Evolutionary conservation across 1,140 invertebrate genomes (phyloP).

Genomic region (Triops longicaudatus): DNA sequence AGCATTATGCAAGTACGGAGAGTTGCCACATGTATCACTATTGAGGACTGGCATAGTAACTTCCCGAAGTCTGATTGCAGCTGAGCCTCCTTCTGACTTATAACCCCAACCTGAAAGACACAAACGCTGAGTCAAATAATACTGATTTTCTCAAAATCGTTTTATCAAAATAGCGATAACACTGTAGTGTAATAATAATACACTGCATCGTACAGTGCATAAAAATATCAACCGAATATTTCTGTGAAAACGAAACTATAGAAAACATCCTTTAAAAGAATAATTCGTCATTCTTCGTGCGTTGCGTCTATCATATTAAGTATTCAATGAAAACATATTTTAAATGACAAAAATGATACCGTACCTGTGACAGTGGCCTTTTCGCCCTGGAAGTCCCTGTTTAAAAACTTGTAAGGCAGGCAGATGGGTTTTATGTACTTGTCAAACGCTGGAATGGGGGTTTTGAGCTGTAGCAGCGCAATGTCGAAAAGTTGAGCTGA

Average conservation of each 20-base stretch:
- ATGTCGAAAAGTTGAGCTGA: slow-evolving; percentile 33
- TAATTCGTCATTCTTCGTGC: background rate
- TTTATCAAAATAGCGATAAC: no score
- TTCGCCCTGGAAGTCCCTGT: background rate
- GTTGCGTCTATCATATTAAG: background rate
- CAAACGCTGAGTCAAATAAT: no score
- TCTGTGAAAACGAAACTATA: no score
- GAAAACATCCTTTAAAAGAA: no score
- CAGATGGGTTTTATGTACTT: slow-evolving; percentile 32
- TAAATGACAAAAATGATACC: no score
- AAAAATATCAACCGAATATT: no score
- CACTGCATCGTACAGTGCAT: no score
- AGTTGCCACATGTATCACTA: background rate
- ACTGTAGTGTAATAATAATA: no score
- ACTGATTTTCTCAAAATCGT: no score
- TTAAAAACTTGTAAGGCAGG: slow-evolving; percentile 24
- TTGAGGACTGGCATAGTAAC: background rate
- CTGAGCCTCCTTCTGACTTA: background rate
- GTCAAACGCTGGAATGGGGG: slow-evolving; percentile 29
- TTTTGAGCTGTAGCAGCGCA: slow-evolving; percentile 34
- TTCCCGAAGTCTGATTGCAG: background rate
- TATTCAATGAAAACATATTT: background rate
- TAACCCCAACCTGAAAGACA: background rate
- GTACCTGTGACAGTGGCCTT: background rate
- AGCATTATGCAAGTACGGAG: background rate